Base-by-base conservation (phyloP, 1,140 invertebrate species). In the Trissolcus basalis region DNA sequence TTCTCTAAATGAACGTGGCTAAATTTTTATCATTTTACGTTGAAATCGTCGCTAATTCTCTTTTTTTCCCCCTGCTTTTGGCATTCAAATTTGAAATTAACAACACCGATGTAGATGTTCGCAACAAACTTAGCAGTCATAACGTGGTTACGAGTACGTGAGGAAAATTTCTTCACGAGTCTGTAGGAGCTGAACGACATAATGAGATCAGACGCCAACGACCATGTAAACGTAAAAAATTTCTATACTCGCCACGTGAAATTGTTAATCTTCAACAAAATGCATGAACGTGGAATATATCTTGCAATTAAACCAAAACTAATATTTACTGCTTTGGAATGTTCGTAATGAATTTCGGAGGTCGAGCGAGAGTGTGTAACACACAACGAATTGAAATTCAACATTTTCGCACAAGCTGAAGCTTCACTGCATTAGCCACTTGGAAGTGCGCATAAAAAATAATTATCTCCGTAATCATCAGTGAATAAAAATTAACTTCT, bases 121-220 rank as follows among this genome's bases (percentile, higher is more conserved):
- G 49, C 14, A 64, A 48, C 50, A 47, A 41, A 64, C 53, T 64
- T 64, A 32, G 14, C 14, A 64, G 60, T 54, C 48, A 54, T 64
- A 64, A 54, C 33, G 43, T 47, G 15, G 43, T 64, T 64, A 64
- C 16, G 33, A 15, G 43, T 48, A 64, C 50, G 60, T 64, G 60
- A 47, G 50, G 39, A 44, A 47, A 64, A 64, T 64, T 54, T 45
- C 44, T 19, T 19, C 13, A 32, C 39, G 16, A 12, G 4, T 13
- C 19, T 61, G 2, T 16, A 12, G 2, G 44, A 44, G 50, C 41
- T 9, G 11, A 56, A 56, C 45, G 27, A 13, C 11, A 1, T 44
- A 64, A 64, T 48, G 19, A 27, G 19, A 27, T 27, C 19, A 27
- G 19, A 27, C 19, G 19, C 19, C 19, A 27, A 6, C 19, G 19